Conservation (phyloP, 1,140 invertebrate species). For the Drosophila aff. region DNA sequence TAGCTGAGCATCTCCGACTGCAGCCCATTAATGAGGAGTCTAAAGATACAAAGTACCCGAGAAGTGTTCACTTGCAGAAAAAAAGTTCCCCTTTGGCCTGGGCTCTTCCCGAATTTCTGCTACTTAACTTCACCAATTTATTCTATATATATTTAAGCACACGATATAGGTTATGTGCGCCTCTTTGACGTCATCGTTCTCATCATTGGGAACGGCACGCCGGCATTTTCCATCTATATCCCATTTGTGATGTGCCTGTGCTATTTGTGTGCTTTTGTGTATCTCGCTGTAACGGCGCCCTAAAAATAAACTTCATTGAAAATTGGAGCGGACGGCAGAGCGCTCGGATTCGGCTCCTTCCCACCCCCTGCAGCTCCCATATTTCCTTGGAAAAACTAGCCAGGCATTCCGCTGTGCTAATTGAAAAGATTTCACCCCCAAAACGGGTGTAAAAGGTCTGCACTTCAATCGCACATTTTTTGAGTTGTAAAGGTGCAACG, state of each 20-base stretch:
- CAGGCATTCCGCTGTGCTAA: conserved; percentile 26
- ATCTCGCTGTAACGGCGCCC: conserved; percentile 55
- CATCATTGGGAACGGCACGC: conserved; percentile 57
- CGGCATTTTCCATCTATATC: conserved; percentile 68
- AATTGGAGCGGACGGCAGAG: conserved; percentile 67
- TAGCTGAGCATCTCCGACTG: conserved; percentile 22
- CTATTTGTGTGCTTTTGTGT: conserved; percentile 49
- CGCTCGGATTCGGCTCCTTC: conserved; percentile 22
- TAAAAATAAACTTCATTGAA: conserved; percentile 80
- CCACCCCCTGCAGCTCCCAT: neutral
- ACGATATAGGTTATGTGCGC: conserved; percentile 3
- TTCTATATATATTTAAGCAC: neutral
- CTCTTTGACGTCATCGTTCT: conserved; percentile 73
- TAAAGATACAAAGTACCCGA: conserved; percentile 49
- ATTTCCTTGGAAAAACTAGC: conserved; percentile 18
- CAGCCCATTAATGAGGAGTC: conserved; percentile 73
- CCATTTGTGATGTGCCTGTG: conserved; percentile 14
- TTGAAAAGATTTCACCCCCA: conserved; percentile 41
- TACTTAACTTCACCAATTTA: conserved; percentile 14
- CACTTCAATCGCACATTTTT: conserved; percentile 2
- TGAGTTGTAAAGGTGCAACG: neutral
- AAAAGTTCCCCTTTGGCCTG: conserved; percentile 59
- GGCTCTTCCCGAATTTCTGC: conserved; percentile 1
- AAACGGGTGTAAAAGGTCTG: conserved; percentile 5
- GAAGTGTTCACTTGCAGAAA: conserved; percentile 32